phyloP scores from a whole-genome alignment of 2,797 vertebrate genomes.

The Acrossocheilus fasciatus region DNA sequence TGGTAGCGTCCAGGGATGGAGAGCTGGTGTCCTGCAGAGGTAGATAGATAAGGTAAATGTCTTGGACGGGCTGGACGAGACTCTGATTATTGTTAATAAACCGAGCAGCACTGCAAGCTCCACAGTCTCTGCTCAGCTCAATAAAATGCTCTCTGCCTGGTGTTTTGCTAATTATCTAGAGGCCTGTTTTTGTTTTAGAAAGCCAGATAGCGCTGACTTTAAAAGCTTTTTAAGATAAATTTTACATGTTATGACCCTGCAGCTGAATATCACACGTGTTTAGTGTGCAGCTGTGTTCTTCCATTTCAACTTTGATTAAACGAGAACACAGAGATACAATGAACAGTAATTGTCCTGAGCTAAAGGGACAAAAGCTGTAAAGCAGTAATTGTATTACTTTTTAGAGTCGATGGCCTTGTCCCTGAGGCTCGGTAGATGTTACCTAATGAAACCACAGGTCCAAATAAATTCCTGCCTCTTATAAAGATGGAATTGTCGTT shows the following conservation, averaged over 20 bases:
- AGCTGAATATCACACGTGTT: slow-evolving; percentile 27
- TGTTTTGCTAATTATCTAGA: slow-evolving; percentile 6
- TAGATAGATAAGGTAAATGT: slow-evolving; percentile 35
- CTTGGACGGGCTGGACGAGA: slow-evolving; percentile 8
- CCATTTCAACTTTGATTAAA: slow-evolving; percentile 24
- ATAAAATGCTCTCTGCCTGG: not conserved
- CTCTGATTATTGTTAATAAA: slow-evolving; percentile 41
- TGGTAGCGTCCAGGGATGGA: slow-evolving; percentile 28
- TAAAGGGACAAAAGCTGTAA: slow-evolving; percentile 14
- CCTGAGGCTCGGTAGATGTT: slow-evolving; percentile 5
- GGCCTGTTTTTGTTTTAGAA: slow-evolving; percentile 34
- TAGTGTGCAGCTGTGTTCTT: not conserved
- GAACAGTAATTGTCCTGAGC: not conserved
- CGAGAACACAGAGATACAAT: slow-evolving; percentile 3
- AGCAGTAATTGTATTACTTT: slow-evolving; percentile 30
- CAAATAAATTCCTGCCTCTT: not conserved
- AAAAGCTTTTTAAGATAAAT: slow-evolving; percentile 27
- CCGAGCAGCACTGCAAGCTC: not conserved
- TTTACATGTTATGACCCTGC: slow-evolving; percentile 33
- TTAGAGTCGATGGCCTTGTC: not conserved
- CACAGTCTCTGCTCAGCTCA: slow-evolving; percentile 1
- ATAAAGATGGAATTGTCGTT: not conserved
- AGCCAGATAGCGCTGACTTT: not conserved
- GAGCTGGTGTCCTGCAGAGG: slow-evolving; percentile 29
- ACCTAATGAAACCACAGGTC: slow-evolving; percentile 3